Percentiles rank a stretch among this genome's conserved stretches.
Conservation (phyloP, 1,140 invertebrate species). For the Tetraneura akinire region DNA sequence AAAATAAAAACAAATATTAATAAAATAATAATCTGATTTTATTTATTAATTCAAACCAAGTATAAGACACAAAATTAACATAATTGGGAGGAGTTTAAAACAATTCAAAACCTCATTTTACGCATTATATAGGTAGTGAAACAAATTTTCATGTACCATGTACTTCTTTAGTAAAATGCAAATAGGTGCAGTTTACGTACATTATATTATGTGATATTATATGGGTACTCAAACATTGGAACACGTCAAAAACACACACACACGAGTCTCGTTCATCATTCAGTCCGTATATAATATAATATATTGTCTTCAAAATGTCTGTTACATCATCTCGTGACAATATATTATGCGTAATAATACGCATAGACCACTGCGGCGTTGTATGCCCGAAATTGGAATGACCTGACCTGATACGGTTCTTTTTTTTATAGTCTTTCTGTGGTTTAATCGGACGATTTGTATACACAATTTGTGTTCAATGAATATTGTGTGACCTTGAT, state of each 20-base stretch:
- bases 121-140: no score
- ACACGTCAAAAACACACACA: constrained; percentile 14
- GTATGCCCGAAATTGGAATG: constrained; percentile 41
- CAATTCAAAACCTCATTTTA: constrained; percentile 1
- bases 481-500: neutral
- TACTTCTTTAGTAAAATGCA: neutral
- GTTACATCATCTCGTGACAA: constrained; percentile 17
- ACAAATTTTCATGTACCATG: neutral
- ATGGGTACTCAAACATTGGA: neutral
- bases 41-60: neutral
- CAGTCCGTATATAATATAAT: no score
- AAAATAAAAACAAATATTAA: no score
- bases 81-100: neutral
- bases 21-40: constrained; percentile 9
- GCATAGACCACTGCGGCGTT: constrained; percentile 4
- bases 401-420: constrained; percentile 37
- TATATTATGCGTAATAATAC: constrained; percentile 3
- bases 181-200: constrained; percentile 15
- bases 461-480: neutral
- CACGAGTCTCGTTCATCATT: constrained; percentile 27
- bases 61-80: neutral
- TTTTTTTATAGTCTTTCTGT: constrained; percentile 7
- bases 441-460: constrained; percentile 48
- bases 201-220: neutral
- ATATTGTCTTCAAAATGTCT: constrained; percentile 20